Evolutionary conservation across 2,797 vertebrate genomes (phyloP), one percentile per base, ranked within the genome.

Genomic region (Morelia viridis): DNA sequence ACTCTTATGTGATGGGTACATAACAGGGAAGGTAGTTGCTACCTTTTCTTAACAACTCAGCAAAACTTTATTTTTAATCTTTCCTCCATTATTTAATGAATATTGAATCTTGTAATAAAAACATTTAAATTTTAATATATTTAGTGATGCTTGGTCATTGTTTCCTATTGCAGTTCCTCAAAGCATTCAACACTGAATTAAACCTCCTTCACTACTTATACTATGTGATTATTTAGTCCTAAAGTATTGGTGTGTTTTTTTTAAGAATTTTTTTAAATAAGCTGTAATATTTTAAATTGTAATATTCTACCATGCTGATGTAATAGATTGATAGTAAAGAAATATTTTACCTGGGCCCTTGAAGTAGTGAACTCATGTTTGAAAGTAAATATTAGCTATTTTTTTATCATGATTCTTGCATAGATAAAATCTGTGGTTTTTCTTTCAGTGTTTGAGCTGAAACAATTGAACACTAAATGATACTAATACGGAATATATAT

Each of bases 371-470:
- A 95, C 92, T 95, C 92, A 94, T 95, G 94, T 89, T 95, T 96
- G 97, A 97, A 96, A 93, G 96, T 95, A 93, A 95, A 93, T 96
- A 96, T 96, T 96, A 96, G 91, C 95, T 95, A 91, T 93, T 95
- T 96, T 97, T 97, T 95, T 28, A 86, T 95, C 95, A 94, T 97
- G 92, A 96, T 93, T 95, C 94, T 94, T 94, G 56, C 90, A 41
- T 13, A 19, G 62, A 92, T 93, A 95, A 96, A 97, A 94, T 95
- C 95, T 96, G 95, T 92, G 83, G 92, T 93, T 94, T 93, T 94
- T 96, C 97, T 97, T 96, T 92, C 5, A n/a, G 96, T 97, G 96
- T 97, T 97, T 97, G 96, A 96, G 91, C 96, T 97, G 96, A 96
- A 96, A 96, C 89, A 94, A 96, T 53, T 53, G 50, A 53, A 53